Conservation (phyloP, 1,140 invertebrate species). For the Anadara kagoshimensis region DNA sequence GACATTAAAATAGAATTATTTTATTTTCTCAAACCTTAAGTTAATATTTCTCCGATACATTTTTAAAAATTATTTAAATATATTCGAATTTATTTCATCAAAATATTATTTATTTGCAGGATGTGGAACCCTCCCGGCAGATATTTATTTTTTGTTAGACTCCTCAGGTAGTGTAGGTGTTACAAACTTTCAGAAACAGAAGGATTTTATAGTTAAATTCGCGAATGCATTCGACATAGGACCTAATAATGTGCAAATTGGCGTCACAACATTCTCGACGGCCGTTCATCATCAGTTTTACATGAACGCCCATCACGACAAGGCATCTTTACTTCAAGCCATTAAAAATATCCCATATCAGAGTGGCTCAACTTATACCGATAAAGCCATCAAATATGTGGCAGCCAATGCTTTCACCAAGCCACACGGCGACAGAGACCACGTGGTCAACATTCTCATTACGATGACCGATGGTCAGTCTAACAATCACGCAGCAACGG, state of each 20-base stretch:
- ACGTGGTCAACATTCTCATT: conserved; percentile 56
- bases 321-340: conserved; percentile 40
- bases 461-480: conserved; percentile 58
- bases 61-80: too few relatives aligned
- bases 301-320: conserved; percentile 48
- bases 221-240: conserved; percentile 51
- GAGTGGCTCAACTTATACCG: conserved; percentile 54
- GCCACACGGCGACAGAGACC: conserved; percentile 53
- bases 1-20: too few relatives aligned
- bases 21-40: too few relatives aligned
- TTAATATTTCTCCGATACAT: too few relatives aligned
- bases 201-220: conserved; percentile 62
- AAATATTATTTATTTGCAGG: conserved; percentile 33
- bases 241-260: conserved; percentile 49
- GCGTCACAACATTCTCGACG: conserved; percentile 55
- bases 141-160: conserved; percentile 66
- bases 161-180: conserved; percentile 58
- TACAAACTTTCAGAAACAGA: conserved; percentile 58
- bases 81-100: too few relatives aligned
- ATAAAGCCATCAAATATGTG: conserved; percentile 52
- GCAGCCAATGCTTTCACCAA: conserved; percentile 50
- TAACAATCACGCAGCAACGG: conserved; percentile 27
- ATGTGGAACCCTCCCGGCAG: conserved; percentile 59
- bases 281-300: conserved; percentile 52
- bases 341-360: conserved; percentile 47